Evolutionary conservation across 2,113 vertebrate species (phyloP).

Genomic region (Saguinus imperator): DNA sequence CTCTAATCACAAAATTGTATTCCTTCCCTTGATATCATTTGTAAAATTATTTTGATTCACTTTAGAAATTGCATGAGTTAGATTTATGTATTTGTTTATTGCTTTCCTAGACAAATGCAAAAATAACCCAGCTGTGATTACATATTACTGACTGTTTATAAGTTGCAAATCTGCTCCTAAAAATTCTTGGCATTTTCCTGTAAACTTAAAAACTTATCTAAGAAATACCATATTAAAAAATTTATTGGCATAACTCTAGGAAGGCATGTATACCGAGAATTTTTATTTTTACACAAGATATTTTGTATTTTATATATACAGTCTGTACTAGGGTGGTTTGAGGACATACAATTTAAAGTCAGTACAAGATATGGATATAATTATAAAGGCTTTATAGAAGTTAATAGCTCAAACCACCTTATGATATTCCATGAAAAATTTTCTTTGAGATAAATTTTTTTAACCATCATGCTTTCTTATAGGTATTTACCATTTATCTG

Average conservation of each 20-base stretch:
- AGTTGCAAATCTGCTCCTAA: background rate
- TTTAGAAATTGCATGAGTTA: conserved; percentile 40
- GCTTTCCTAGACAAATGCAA: conserved; percentile 43
- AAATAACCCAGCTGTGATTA: conserved; percentile 40
- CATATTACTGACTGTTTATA: conserved; percentile 21
- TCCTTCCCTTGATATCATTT: background rate
- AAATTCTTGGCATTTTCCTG: conserved; percentile 5
- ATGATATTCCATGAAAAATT: conserved; percentile 27
- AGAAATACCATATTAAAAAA: background rate
- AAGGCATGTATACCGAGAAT: background rate
- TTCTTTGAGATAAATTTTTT: conserved; percentile 14
- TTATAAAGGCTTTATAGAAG: background rate
- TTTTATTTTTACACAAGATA: background rate
- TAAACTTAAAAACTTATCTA: background rate
- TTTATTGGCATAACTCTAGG: background rate
- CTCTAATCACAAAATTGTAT: background rate
- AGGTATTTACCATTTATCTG: conserved; percentile 4
- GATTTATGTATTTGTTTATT: conserved; percentile 39
- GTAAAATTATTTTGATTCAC: conserved; percentile 11
- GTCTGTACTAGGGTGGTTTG: background rate
- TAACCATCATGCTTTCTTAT: background rate
- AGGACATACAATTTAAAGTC: conserved; percentile 34
- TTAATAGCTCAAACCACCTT: conserved; percentile 7
- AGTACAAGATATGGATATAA: background rate
- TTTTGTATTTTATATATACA: background rate